phyloP scores from a whole-genome alignment of 1,140 invertebrate species.

The Cydia pomonella region DNA sequence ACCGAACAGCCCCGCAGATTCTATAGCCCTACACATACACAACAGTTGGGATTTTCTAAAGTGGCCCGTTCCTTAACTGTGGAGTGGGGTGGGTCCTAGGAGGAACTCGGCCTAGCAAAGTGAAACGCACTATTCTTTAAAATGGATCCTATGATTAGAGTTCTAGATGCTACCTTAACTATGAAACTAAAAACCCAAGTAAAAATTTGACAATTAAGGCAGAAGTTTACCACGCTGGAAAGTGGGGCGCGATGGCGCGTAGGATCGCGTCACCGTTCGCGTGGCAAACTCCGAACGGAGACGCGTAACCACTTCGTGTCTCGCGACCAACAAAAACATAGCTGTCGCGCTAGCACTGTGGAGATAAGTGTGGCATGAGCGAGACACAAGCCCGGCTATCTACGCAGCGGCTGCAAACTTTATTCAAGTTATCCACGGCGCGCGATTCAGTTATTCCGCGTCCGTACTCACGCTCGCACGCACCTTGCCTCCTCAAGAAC shows the following conservation, averaged over 20 bases:
- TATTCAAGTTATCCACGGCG: constrained; percentile 50
- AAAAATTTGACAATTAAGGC: constrained; percentile 35
- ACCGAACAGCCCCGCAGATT: too few species aligned
- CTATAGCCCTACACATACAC: too few species aligned
- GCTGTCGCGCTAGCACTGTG: constrained; percentile 44
- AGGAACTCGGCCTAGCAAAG: too few species aligned
- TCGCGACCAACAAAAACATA: constrained; percentile 43
- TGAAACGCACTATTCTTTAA: too few species aligned
- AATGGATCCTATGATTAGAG: too few species aligned
- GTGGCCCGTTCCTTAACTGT: too few species aligned
- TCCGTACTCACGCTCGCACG: constrained; percentile 50
- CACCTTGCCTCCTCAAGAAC: constrained; percentile 49
- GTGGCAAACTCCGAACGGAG: constrained; percentile 44
- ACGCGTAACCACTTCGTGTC: neutral
- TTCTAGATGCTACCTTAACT: too few species aligned
- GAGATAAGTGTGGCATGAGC: constrained; percentile 26
- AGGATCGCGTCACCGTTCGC: constrained; percentile 65
- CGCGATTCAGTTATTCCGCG: constrained; percentile 58
- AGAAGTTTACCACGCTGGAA: constrained; percentile 57
- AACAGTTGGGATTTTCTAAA: too few species aligned
- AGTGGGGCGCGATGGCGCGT: constrained; percentile 55
- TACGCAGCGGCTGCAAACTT: constrained; percentile 61
- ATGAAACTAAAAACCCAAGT: too few species aligned
- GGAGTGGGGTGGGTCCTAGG: too few species aligned
- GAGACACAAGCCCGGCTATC: constrained; percentile 39